Evolutionary conservation across 2,888 invertebrate genomes (phyloP).

Genomic region (Drosophila yooni): DNA sequence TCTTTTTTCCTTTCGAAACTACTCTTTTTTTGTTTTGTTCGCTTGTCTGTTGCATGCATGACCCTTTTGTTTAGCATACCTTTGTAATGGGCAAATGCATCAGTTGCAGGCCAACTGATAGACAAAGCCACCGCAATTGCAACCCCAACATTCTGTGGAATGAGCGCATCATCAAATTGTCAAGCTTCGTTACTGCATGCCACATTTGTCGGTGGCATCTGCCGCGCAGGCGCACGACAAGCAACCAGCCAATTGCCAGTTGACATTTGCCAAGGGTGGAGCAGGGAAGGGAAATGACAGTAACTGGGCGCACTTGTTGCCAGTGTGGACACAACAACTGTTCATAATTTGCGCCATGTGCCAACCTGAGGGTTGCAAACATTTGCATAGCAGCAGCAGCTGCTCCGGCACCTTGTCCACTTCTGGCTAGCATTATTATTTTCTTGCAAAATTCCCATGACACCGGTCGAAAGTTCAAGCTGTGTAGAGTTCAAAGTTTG

Average conservation of each 20-base stretch:
- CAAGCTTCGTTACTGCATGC: constrained; percentile 5
- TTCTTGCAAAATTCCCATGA: constrained; percentile 50
- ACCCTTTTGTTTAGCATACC: constrained; percentile 16
- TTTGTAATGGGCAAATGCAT: constrained; percentile 14
- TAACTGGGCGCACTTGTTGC: constrained; percentile 48
- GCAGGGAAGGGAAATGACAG: constrained; percentile 18
- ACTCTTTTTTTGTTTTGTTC: no score
- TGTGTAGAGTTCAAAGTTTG: constrained; percentile 62
- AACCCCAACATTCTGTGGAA: constrained; percentile 19
- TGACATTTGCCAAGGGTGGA: constrained; percentile 61
- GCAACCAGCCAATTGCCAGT: constrained; percentile 59
- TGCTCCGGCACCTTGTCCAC: constrained; percentile 32
- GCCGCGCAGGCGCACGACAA: constrained; percentile 55
- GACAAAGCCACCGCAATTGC: constrained; percentile 25
- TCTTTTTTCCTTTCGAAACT: neutral
- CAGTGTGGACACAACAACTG: constrained; percentile 50
- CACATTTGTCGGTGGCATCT: constrained; percentile 55
- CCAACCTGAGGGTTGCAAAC: constrained; percentile 46
- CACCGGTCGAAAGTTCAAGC: constrained; percentile 63
- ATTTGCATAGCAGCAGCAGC: constrained; percentile 57
- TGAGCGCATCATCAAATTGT: constrained; percentile 7
- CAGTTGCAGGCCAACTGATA: constrained; percentile 35
- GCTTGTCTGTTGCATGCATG: constrained; percentile 15
- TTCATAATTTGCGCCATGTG: constrained; percentile 70
- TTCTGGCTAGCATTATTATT: constrained; percentile 8